These are phyloP conservation scores for Acanthiza pusilla DNA, from an alignment of 2,797 vertebrate species.

Conservation along the genomic window DNA sequence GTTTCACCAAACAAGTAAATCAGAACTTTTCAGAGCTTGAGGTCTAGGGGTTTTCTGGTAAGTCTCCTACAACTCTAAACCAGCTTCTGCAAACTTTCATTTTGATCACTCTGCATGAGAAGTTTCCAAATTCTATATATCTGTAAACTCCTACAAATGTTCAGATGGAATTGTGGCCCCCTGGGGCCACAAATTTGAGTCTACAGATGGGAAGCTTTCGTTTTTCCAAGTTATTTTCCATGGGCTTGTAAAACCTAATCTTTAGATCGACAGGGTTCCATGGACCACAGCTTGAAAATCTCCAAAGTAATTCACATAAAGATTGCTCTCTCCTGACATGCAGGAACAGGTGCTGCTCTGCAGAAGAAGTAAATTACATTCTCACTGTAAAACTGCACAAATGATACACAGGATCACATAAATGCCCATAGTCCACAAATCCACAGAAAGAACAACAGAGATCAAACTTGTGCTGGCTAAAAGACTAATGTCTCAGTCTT, in stretches of 20 bases:
- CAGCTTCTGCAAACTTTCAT: not conserved
- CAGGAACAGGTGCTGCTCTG: not conserved
- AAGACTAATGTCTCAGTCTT: not conserved
- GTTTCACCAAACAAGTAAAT: not conserved
- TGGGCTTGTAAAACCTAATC: constrained; percentile 30
- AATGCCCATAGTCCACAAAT: not conserved
- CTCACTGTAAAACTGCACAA: not conserved
- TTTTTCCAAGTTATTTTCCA: constrained; percentile 26
- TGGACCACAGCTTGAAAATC: constrained; percentile 34
- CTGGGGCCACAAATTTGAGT: constrained; percentile 6
- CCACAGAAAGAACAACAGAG: not conserved
- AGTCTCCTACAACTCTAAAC: not conserved
- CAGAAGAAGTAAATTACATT: not conserved
- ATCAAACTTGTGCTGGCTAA: not conserved
- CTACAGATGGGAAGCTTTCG: constrained; percentile 43
- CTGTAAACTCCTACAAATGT: constrained; percentile 1
- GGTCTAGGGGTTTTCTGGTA: not conserved
- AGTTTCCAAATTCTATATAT: not conserved
- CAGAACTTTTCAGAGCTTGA: not conserved
- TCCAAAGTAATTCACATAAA: not conserved
- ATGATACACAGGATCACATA: not conserved
- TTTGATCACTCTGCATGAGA: not conserved
- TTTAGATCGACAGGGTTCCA: constrained; percentile 1
- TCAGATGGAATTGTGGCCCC: constrained; percentile 3
- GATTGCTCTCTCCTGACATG: not conserved